A percentile compares a stretch with the other conserved stretches of the same genome.
Evolutionary conservation across 1,140 invertebrate genomes (phyloP).

Genomic region (Musca domestica): DNA sequence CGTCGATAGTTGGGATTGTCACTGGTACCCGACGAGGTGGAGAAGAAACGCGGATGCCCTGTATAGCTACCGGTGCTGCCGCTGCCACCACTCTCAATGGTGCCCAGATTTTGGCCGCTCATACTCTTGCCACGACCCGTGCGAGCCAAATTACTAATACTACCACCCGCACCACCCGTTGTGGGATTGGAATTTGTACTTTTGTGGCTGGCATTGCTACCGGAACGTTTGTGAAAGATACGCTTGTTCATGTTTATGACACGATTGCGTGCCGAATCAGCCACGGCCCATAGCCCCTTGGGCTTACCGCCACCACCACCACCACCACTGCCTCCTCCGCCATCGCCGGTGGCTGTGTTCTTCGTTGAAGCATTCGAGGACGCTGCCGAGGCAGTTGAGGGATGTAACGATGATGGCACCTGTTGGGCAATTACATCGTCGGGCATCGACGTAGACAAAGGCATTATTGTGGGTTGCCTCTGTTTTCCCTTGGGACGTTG

Average conservation of each 20-base stretch:
- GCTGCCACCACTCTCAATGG: slow-evolving; percentile 50
- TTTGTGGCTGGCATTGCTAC: slow-evolving; percentile 48
- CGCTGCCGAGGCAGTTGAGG: slow-evolving; percentile 44
- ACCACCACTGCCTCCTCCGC: too few species aligned
- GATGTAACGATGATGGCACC: slow-evolving; percentile 36
- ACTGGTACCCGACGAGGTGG: slow-evolving; percentile 27
- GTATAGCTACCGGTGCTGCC: slow-evolving; percentile 46
- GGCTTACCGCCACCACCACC: slow-evolving; percentile 24
- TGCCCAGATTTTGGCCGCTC: slow-evolving; percentile 34
- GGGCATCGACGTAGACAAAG: slow-evolving; percentile 47
- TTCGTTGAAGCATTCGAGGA: slow-evolving; percentile 44
- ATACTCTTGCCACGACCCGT: slow-evolving; percentile 31
- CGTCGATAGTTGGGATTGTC: slow-evolving; percentile 32
- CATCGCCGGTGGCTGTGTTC: slow-evolving; percentile 13
- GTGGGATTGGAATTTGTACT: slow-evolving; percentile 43
- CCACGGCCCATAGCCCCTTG: slow-evolving; percentile 34
- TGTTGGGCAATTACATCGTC: slow-evolving; percentile 35
- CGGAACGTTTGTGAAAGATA: slow-evolving; percentile 42
- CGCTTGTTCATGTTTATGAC: slow-evolving; percentile 33
- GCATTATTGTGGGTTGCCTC: slow-evolving; percentile 37
- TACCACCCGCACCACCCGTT: slow-evolving; percentile 27
- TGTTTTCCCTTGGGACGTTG: slow-evolving; percentile 26
- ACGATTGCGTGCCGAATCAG: slow-evolving; percentile 33
- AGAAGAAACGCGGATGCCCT: slow-evolving; percentile 22
- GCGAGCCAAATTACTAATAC: slow-evolving; percentile 41